phyloP scores from a whole-genome alignment of 1,140 invertebrate species.

The Physella acuta region DNA sequence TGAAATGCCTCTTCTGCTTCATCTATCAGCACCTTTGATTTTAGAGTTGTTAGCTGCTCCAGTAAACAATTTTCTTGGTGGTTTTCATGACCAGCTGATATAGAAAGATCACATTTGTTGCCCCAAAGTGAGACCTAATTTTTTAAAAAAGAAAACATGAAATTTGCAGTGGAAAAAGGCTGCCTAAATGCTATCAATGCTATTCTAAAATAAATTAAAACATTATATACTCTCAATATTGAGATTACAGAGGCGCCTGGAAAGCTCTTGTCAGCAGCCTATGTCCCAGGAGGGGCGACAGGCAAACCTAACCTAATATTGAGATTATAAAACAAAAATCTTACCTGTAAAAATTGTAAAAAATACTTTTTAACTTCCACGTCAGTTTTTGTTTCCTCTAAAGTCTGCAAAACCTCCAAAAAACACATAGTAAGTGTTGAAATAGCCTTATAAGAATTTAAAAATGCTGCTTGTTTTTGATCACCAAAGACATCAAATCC shows the following conservation, averaged over 20 bases:
- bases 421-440: slow-evolving; percentile 64
- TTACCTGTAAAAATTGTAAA: slow-evolving; percentile 44
- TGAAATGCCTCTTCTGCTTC: slow-evolving; percentile 67
- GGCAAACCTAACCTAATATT: too few species aligned
- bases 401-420: neutral
- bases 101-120: slow-evolving; percentile 84
- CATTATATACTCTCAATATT: too few species aligned
- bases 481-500: slow-evolving; percentile 77
- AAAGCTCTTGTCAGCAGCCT: too few species aligned
- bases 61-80: slow-evolving; percentile 67
- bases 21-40: slow-evolving; percentile 69
- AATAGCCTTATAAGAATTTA: slow-evolving; percentile 64
- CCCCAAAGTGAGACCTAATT: slow-evolving; percentile 69
- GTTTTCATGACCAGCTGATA: slow-evolving; percentile 72
- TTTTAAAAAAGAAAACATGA: too few species aligned
- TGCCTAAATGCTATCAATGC: too few species aligned
- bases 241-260: too few species aligned
- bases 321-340: neutral
- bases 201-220: too few species aligned
- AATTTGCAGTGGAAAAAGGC: too few species aligned
- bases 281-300: too few species aligned
- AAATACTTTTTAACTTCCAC: slow-evolving; percentile 32
- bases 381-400: slow-evolving; percentile 19
- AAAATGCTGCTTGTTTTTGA: slow-evolving; percentile 71
- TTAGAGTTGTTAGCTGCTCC: slow-evolving; percentile 67